Evolutionary conservation across 2,113 vertebrate species (phyloP), one percentile per base, ranked within the genome.

Genomic region (Axis porcinus): DNA sequence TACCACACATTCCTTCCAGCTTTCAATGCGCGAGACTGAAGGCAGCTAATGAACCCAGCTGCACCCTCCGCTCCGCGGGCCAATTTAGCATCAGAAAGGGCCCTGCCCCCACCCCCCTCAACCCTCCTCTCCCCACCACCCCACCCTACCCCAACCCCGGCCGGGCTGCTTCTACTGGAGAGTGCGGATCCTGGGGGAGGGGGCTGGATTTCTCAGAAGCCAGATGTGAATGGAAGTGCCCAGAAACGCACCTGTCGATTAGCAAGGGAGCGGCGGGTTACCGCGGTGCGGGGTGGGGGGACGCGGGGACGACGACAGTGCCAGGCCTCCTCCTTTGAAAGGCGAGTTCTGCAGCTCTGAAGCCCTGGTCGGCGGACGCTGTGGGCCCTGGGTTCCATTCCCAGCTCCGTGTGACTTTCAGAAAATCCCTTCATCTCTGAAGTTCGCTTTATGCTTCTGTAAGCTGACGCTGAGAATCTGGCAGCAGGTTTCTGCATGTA

Each of bases 71-170:
- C 89, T 84, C 79, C 28, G 78, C 91, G 58, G 90, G 98, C 95
- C 94, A 97, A 96, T 98, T 98, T 96, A 97, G 96, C 96, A 58
- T 97, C 97, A 93, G 97, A 98, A 98, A 98, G 92, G 97, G 62
- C 84, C 96, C 96, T 97, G 21, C 0, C 96, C 98, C 81, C 92
- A 81, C 95, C 57, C 67, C 79, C 96, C 95, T 4, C 96, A 98
- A 89, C 79, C 64, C 98, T 78, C 90, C 86, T 96, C 62, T 40
- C 97, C 95, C 96, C 98, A 93, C 83, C 62, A 15, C 62, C 16
- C 7, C 15, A 4, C 28, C 60, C 13, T 3, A 6, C 62, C 7
- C 30, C 3, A 3, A 3, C 3, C 28, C 60, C 60, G 30, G 3
- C 62, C 15, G 15, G 30, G 62, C 33, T n/a, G 43, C 94, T 94